Evolutionary conservation across 2,113 vertebrate species (phyloP).

Genomic region (Atherinomorus stipes): DNA sequence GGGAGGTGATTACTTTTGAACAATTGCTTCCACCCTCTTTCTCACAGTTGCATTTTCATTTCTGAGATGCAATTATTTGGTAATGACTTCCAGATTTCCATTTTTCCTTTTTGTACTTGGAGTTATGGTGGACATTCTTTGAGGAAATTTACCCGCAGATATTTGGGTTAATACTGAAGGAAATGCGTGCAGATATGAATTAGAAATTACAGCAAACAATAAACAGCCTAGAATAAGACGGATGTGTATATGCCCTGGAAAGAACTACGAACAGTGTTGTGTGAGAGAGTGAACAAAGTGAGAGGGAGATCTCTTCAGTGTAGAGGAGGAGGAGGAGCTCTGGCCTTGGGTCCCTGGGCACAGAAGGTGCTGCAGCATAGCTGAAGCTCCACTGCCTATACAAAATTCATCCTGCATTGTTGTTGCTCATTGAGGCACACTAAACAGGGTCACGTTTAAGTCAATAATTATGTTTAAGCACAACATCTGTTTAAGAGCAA

Average conservation of each 20-base stretch:
- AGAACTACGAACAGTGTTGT: constrained; percentile 38
- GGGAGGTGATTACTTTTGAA: constrained; percentile 33
- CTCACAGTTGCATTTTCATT: constrained; percentile 64
- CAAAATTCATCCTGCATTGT: constrained; percentile 40
- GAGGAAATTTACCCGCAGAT: constrained; percentile 22
- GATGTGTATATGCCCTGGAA: constrained; percentile 23
- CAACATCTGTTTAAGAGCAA: constrained; percentile 1
- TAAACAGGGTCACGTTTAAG: constrained; percentile 19
- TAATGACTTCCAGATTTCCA: constrained; percentile 78
- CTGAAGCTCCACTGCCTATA: constrained; percentile 44
- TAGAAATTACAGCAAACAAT: constrained; percentile 37
- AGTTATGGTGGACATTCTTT: constrained; percentile 22
- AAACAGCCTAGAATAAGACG: constrained; percentile 1
- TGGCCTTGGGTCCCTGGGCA: constrained; percentile 91
- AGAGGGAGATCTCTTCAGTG: constrained; percentile 65
- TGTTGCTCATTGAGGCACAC: constrained; percentile 20
- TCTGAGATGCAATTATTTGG: constrained; percentile 67
- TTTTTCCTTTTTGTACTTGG: constrained; percentile 45
- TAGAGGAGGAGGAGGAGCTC: constrained; percentile 79
- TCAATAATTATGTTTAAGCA: constrained; percentile 16
- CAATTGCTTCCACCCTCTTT: constrained; percentile 37
- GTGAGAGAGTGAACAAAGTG: constrained; percentile 53
- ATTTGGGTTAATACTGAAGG: constrained; percentile 29
- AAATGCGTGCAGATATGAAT: constrained; percentile 13
- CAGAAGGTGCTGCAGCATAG: constrained; percentile 85